Percentiles rank a stretch among this genome's conserved stretches.
Evolutionary conservation across 2,113 vertebrate species (phyloP).

Genomic region (Hippolais icterina): DNA sequence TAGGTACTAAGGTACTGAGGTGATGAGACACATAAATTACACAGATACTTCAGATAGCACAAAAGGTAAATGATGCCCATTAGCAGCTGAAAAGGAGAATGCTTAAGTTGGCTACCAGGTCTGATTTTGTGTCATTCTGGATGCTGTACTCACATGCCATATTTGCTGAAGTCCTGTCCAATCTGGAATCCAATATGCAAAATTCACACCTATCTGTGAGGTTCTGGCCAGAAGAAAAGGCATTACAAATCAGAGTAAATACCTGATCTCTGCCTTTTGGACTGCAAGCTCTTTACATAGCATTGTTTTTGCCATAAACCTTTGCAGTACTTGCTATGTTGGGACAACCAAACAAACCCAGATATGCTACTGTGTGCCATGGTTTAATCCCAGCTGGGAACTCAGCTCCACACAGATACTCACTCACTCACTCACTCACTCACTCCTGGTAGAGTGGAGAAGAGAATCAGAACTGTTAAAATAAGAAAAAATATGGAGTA

Average conservation of each 20-base stretch:
- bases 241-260: background rate
- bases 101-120: background rate
- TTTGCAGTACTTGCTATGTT: background rate
- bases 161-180: background rate
- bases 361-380: background rate
- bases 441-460: no score
- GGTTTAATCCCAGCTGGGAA: background rate
- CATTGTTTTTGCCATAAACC: background rate
- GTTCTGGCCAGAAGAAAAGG: background rate
- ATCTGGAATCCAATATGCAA: background rate
- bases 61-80: background rate
- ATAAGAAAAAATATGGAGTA: background rate
- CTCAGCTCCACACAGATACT: background rate
- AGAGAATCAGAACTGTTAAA: background rate
- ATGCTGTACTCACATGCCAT: background rate
- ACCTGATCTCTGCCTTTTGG: background rate
- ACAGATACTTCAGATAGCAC: background rate
- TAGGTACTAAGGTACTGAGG: background rate
- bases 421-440: background rate
- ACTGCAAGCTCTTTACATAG: background rate
- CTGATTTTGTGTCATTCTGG: background rate
- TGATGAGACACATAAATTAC: background rate
- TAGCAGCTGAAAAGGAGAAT: background rate
- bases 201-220: background rate
- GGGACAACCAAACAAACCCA: background rate